Conservation (phyloP, 2,797 vertebrate species). For the Gymnodraco acuticeps region DNA sequence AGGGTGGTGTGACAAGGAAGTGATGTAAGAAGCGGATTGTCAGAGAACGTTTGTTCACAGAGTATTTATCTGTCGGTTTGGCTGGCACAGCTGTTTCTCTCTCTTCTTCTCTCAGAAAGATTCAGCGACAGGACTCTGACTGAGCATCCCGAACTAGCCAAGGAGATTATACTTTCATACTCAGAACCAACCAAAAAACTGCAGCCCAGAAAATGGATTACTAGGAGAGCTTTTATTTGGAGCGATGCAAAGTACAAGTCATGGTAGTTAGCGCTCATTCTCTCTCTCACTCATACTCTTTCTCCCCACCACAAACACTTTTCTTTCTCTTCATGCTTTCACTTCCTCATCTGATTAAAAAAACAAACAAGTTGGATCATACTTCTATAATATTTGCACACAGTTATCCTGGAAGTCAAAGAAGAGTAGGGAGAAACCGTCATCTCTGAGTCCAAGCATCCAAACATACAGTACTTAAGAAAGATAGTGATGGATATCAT, state of each 20-base stretch:
- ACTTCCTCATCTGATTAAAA: slow-evolving; percentile 29
- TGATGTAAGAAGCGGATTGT: slow-evolving; percentile 66
- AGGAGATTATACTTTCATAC: slow-evolving; percentile 52
- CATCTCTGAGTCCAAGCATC: slow-evolving; percentile 48
- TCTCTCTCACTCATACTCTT: slow-evolving; percentile 42
- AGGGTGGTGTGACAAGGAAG: slow-evolving; percentile 23
- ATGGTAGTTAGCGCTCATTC: slow-evolving; percentile 61
- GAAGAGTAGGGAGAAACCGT: slow-evolving; percentile 22
- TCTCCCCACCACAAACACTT: slow-evolving; percentile 26
- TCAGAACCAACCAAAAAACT: slow-evolving; percentile 51
- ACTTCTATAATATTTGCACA: slow-evolving; percentile 24
- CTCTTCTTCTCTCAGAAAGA: slow-evolving; percentile 34
- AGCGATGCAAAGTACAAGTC: slow-evolving; percentile 77
- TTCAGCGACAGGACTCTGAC: slow-evolving; percentile 45
- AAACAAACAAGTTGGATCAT: slow-evolving; percentile 28
- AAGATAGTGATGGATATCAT: slow-evolving; percentile 45
- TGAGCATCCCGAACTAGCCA: slow-evolving; percentile 38
- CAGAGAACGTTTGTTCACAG: slow-evolving; percentile 30
- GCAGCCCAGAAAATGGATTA: slow-evolving; percentile 68
- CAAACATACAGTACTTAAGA: slow-evolving; percentile 54
- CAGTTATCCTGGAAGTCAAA: slow-evolving; percentile 34
- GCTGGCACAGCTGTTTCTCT: slow-evolving; percentile 44
- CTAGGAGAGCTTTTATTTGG: slow-evolving; percentile 78
- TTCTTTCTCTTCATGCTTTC: slow-evolving; percentile 25
- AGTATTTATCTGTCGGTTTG: slow-evolving; percentile 49